Conservation (phyloP, 2,113 vertebrate species). For the Chiloscyllium plagiosum region DNA sequence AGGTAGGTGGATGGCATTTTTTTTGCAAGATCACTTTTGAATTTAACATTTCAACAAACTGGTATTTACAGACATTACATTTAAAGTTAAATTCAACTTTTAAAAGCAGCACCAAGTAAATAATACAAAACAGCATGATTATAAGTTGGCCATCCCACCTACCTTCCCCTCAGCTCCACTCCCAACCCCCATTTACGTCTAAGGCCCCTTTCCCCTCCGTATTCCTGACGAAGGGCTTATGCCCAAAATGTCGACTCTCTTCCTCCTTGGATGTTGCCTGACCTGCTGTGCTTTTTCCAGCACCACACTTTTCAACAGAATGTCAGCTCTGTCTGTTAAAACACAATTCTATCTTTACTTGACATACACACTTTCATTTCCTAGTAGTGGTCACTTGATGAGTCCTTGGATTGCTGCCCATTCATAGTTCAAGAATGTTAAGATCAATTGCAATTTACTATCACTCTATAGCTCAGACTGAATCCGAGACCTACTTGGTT, state of each 20-base stretch:
- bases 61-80: constrained; percentile 21
- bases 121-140: constrained; percentile 30
- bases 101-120: constrained; percentile 20
- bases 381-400: background rate
- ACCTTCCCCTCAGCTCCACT: too few species aligned
- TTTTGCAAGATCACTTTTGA: background rate
- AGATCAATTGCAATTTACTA: background rate
- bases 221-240: too few species aligned
- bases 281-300: too few species aligned
- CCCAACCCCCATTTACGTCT: too few species aligned
- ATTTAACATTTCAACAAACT: constrained; percentile 26
- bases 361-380: background rate
- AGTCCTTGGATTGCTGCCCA: background rate
- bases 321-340: background rate
- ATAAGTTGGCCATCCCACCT: background rate
- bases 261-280: too few species aligned
- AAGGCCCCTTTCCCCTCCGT: too few species aligned
- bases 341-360: background rate
- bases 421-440: background rate
- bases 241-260: too few species aligned
- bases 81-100: constrained; percentile 14
- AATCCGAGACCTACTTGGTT: background rate
- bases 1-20: too few species aligned
- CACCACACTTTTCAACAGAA: background rate
- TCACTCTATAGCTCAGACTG: background rate